Conservation (phyloP, 2,113 vertebrate species). For the Entelurus aequoreus region DNA sequence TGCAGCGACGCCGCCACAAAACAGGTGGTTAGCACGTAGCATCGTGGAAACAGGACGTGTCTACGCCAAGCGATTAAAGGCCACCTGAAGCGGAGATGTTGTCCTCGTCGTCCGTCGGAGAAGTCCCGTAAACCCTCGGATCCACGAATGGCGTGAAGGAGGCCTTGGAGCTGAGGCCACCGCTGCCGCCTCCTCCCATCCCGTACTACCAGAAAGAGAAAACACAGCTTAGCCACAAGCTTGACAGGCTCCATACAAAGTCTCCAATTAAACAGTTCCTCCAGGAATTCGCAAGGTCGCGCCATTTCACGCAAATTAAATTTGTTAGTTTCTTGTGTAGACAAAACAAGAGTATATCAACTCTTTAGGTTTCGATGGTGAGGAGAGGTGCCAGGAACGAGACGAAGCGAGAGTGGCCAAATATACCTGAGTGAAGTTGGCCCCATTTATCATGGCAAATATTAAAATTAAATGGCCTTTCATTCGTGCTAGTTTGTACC, state of each 20-base stretch:
- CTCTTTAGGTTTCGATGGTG: no score
- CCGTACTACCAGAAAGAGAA: slow-evolving; percentile 75
- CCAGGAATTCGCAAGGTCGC: no score
- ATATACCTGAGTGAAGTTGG: no score
- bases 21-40: not conserved
- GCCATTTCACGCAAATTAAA: no score
- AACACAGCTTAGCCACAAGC: not conserved
- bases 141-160: slow-evolving; percentile 97
- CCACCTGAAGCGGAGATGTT: slow-evolving; percentile 82
- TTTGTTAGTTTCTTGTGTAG: no score
- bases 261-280: not conserved
- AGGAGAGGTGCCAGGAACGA: no score
- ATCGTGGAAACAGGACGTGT: not conserved
- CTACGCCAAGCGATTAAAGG: not conserved
- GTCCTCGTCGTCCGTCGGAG: slow-evolving; percentile 90
- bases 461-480: no score
- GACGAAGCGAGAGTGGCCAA: no score
- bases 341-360: no score
- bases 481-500: no score
- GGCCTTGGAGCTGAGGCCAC: slow-evolving; percentile 89
- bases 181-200: slow-evolving; percentile 75
- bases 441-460: no score
- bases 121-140: slow-evolving; percentile 93
- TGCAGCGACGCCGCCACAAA: slow-evolving; percentile 24
- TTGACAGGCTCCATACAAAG: not conserved